Base-by-base conservation (phyloP, 2,797 vertebrate genomes). In the Gobio occitaniae region DNA sequence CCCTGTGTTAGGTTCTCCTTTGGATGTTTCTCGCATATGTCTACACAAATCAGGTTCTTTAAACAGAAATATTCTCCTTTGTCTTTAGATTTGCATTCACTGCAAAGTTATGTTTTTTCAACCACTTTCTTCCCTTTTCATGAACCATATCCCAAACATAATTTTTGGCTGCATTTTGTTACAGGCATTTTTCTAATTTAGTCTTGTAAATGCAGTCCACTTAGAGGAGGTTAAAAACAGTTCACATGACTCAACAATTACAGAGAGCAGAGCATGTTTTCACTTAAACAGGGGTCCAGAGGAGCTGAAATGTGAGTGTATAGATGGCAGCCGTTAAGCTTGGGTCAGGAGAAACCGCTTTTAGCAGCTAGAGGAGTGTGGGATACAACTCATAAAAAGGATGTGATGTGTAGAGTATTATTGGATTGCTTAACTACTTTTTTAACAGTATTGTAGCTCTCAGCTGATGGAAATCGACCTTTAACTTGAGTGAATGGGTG, bases 191-290 rank as follows among this genome's bases (percentile, higher is more conserved):
- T 15, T 52, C 29, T 52, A 44, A 56, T 81, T 44, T 81, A 44
- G 50, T 10, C 21, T 44, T 82, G 36, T 72, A 82, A 72, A 82
- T 63, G 8, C 16, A 44, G 52, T 82, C 38, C 25, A 19, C 56
- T 82, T 32, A 36, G 44, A n/a, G 25, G 29, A 74, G 56, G 54
- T 82, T 74, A 50, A 50, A 74, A 82, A 21, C 70, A 65, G 70
- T 74, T 82, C 66, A 52, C 44, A 63, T 82, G 70, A 83, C 54
- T 82, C 81, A 72, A 36, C 65, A 75, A 21, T 81, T 56, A 85
- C 70, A 52, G 11, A 74, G 56, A 17, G 29, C 29, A 65, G 41
- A 68, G 19, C 68, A 59, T 80, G 47, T 32, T 66, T 63, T 79
- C n/a, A 36, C 63, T 65, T 52, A 61, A 78, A 80, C 48, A 84